Evolutionary conservation across 1,140 invertebrate species (phyloP).

Genomic region (Procambarus clarkii): DNA sequence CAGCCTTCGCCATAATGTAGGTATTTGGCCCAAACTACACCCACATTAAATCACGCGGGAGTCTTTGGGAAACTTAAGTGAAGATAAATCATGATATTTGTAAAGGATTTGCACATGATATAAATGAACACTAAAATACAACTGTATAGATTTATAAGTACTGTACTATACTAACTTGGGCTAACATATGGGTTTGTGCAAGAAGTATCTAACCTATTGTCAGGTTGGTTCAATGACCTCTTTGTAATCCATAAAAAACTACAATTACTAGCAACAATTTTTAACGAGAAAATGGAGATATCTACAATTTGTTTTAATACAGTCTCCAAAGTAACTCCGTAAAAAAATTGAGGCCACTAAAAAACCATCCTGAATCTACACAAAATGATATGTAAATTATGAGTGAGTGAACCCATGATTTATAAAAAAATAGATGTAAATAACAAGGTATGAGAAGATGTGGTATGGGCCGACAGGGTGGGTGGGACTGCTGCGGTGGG

Average conservation of each 20-base stretch:
- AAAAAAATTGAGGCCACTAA: neutral
- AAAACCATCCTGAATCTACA: constrained; percentile 17
- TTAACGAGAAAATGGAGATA: too few species aligned
- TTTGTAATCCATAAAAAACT: neutral
- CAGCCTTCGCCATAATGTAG: constrained; percentile 25
- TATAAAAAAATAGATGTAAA: constrained; percentile 5
- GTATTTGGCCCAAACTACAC: constrained; percentile 48
- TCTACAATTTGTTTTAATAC: neutral
- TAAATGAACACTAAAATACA: neutral
- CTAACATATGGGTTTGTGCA: constrained; percentile 43
- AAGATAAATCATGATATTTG: neutral
- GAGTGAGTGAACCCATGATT: constrained; percentile 18
- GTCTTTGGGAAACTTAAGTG: neutral
- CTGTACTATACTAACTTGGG: constrained; percentile 23
- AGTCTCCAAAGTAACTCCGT: neutral
- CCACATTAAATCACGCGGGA: neutral
- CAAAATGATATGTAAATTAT: constrained; percentile 1
- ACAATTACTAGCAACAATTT: neutral
- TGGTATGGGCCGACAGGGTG: constrained; percentile 20
- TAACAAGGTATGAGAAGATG: neutral
- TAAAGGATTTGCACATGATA: neutral
- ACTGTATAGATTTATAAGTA: neutral
- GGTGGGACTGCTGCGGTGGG: constrained; percentile 40
- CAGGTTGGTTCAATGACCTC: constrained; percentile 16
- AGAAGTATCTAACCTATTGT: constrained; percentile 6